Percentiles rank a stretch among this genome's conserved stretches.
Evolutionary conservation across 2,888 invertebrate species (phyloP).

Genomic region (Scaptodrosophila latifasciaeformis): DNA sequence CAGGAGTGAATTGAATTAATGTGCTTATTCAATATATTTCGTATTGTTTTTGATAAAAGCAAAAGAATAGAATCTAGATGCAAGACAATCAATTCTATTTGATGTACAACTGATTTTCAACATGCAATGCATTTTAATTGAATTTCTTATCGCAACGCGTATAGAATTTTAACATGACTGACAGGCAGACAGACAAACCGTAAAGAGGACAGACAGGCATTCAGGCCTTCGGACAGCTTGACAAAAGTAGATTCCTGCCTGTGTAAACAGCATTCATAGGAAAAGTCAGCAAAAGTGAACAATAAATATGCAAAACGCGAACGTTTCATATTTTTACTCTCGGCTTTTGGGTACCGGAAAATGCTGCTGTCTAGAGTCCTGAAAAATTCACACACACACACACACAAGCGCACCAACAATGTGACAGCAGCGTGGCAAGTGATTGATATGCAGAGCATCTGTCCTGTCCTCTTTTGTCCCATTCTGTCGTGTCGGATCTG

Average conservation of each 20-base stretch:
- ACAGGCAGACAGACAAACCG: conserved; percentile 5
- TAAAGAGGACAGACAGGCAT: background rate
- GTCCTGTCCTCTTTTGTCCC: conserved; percentile 16
- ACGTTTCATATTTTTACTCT: conserved; percentile 53
- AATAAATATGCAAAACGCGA: conserved; percentile 65
- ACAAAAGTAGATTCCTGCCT: no score
- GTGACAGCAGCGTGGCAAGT: conserved; percentile 56
- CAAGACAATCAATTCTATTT: no score
- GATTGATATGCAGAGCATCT: conserved; percentile 60
- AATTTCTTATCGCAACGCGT: conserved; percentile 46
- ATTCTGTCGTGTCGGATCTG: background rate
- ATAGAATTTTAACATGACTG: conserved; percentile 43
- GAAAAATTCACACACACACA: conserved; percentile 46
- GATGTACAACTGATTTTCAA: conserved; percentile 47
- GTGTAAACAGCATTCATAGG: conserved; percentile 2
- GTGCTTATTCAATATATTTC: no score
- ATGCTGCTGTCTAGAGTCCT: conserved; percentile 1
- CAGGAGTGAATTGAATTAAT: no score
- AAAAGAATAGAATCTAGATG: no score
- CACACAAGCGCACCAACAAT: no score
- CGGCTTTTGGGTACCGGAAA: conserved; percentile 4
- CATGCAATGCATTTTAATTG: conserved; percentile 60
- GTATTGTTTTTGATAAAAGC: no score
- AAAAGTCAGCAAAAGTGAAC: conserved; percentile 20
- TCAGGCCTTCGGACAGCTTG: no score